Evolutionary conservation across 2,888 invertebrate genomes (phyloP), one percentile per base, ranked within the genome.

Genomic region (Saturnia pavonia): DNA sequence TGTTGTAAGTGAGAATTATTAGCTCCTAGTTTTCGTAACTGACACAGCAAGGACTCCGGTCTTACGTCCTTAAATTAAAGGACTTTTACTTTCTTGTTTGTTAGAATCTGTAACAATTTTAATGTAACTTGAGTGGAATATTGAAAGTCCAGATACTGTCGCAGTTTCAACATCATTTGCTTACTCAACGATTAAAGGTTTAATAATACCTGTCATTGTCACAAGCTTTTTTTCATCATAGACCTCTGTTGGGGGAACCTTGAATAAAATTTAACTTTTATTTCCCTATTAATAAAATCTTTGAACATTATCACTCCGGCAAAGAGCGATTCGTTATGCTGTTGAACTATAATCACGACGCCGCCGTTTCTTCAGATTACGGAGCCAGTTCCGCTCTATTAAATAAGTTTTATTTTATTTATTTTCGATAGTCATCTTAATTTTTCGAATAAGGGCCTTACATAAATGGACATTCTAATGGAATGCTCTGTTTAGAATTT

Each of bases 81-180:
- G 85, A 85, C 88, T 88, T 87, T 89, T 88, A 90, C 90, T 91
- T 91, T 90, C 91, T 83, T 71, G 79, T 82, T 79, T 71, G 73
- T 71, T 73, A 72, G 67, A 69, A 67, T 70, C 76, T 75, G 82
- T 80, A 84, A 82, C 80, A 83, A 81, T 85, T 86, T 81, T 82
- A 78, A 74, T 69, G 77, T 75, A 78, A 75, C 78, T 78, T 84
- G 87, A 86, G 85, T 85, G 86, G 82, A 86, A 79, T 80, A 84
- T 85, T 86, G 85, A 82, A 82, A 78, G 83, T 76, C 78, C 75
- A 72, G 82, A 83, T 87, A 82, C 76, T 72, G 83, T 70, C 72
- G 75, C 68, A 71, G 76, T 82, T 79, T 80, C 75, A 71, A 74
- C 72, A 77, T 68, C 68, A 77, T 76, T 76, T 78, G 69, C 74